Evolutionary conservation across 2,888 invertebrate species (phyloP).

Genomic region (Abrostola triplasia): DNA sequence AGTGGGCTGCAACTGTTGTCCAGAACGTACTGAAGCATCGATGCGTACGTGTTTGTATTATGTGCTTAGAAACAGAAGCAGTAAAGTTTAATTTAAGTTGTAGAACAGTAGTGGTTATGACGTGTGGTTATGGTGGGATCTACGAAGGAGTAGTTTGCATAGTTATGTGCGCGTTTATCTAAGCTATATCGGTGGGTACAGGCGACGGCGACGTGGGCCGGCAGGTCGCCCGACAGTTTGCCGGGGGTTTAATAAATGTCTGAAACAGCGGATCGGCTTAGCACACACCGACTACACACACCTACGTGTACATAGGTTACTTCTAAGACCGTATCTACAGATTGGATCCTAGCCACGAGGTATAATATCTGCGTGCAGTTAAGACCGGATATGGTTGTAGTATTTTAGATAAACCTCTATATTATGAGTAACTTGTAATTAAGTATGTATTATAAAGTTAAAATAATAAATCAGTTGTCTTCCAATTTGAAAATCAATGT

Average conservation of each 20-base stretch:
- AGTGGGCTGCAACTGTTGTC: conserved; percentile 67
- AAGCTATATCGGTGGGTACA: conserved; percentile 79
- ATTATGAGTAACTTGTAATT: too few relatives aligned
- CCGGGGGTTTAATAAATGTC: conserved; percentile 67
- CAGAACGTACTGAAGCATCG: conserved; percentile 52
- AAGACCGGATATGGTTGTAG: neutral
- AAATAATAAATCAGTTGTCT: too few relatives aligned
- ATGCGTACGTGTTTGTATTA: conserved; percentile 48
- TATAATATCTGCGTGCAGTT: neutral
- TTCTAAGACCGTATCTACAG: conserved; percentile 16
- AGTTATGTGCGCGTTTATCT: conserved; percentile 84
- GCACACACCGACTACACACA: conserved; percentile 36
- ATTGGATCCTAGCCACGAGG: conserved; percentile 17
- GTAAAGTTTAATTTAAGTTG: conserved; percentile 69
- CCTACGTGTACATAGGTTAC: neutral
- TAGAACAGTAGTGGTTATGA: conserved; percentile 53
- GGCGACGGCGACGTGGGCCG: conserved; percentile 67
- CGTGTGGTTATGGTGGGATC: conserved; percentile 45
- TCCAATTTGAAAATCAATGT: too few relatives aligned
- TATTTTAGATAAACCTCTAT: too few relatives aligned
- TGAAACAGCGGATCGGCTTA: conserved; percentile 61
- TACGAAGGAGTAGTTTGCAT: conserved; percentile 81
- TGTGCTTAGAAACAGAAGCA: conserved; percentile 52
- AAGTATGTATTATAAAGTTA: too few relatives aligned
- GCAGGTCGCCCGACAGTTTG: conserved; percentile 68